phyloP scores from a whole-genome alignment of 1,140 invertebrate genomes.

The Zaprionus kolodkinae region DNA sequence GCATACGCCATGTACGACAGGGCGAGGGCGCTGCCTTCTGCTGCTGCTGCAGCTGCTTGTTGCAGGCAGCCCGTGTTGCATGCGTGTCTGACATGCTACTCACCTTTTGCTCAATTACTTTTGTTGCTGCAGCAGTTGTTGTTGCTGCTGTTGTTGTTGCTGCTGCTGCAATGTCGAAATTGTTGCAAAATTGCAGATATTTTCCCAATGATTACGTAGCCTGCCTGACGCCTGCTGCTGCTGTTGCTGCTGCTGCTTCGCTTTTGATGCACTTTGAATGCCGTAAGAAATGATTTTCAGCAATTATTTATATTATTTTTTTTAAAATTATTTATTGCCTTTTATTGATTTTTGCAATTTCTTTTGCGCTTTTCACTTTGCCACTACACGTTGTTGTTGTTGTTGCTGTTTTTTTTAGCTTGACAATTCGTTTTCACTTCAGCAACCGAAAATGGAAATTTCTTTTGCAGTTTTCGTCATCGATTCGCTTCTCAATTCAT shows the following conservation, averaged over 20 bases:
- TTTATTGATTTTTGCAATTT: slow-evolving; percentile 62
- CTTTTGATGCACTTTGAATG: slow-evolving; percentile 49
- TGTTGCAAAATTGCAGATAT: slow-evolving; percentile 81
- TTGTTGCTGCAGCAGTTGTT: slow-evolving; percentile 44
- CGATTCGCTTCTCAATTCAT: neutral
- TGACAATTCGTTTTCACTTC: slow-evolving; percentile 3
- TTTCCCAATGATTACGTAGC: slow-evolving; percentile 79
- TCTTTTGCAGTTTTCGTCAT: slow-evolving; percentile 5
- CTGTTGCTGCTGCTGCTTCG: slow-evolving; percentile 36
- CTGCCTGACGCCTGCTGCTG: slow-evolving; percentile 51
- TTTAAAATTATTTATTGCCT: slow-evolving; percentile 14
- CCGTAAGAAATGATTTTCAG: slow-evolving; percentile 70
- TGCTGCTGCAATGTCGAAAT: slow-evolving; percentile 70
- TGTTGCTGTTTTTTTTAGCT: neutral
- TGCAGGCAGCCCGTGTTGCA: slow-evolving; percentile 52
- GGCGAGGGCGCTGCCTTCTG: slow-evolving; percentile 29
- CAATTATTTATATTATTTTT: slow-evolving; percentile 52
- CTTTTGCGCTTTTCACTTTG: slow-evolving; percentile 65
- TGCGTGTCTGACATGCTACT: slow-evolving; percentile 73
- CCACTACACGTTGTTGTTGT: slow-evolving; percentile 22
- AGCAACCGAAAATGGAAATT: slow-evolving; percentile 4
- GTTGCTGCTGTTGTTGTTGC: slow-evolving; percentile 31
- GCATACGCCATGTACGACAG: slow-evolving; percentile 56
- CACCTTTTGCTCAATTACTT: slow-evolving; percentile 81
- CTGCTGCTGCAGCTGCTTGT: slow-evolving; percentile 20